These are phyloP conservation scores for Brachypterus glaber DNA, from an alignment of 2,888 invertebrate species.

Conservation along the genomic window DNA sequence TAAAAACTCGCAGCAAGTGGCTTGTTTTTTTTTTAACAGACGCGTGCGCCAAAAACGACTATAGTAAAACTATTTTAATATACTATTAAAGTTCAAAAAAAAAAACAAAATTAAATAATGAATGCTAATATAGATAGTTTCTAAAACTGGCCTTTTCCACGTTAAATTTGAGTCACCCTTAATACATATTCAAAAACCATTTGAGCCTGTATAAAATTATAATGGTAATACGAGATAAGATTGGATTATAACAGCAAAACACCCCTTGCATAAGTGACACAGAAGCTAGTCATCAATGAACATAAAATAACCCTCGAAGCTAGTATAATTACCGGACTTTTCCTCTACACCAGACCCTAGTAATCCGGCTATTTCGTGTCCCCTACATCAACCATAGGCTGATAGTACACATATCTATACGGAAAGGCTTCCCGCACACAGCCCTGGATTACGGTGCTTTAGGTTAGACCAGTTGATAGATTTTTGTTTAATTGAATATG, in stretches of 20 bases:
- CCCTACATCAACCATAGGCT: slow-evolving; percentile 19
- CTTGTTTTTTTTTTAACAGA: no score
- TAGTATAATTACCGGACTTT: slow-evolving; percentile 38
- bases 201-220: slow-evolving; percentile 19
- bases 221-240: slow-evolving; percentile 35
- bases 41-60: no score
- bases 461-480: slow-evolving; percentile 47
- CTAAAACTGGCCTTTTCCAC: no score
- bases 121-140: no score
- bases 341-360: slow-evolving; percentile 30
- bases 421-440: slow-evolving; percentile 28
- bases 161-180: no score
- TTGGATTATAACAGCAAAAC: slow-evolving; percentile 33
- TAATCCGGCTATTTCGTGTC: slow-evolving; percentile 37
- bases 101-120: no score
- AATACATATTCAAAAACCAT: slow-evolving; percentile 9
- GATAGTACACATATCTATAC: slow-evolving; percentile 29
- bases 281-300: slow-evolving; percentile 37
- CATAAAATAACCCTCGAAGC: slow-evolving; percentile 38
- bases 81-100: no score
- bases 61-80: no score
- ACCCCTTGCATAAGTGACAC: slow-evolving; percentile 22
- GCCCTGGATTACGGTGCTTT: slow-evolving; percentile 40
- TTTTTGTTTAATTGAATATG: slow-evolving; percentile 68
- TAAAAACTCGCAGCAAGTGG: no score